phyloP scores from a whole-genome alignment of 2,113 vertebrate species.

The Sapajus apella region DNA sequence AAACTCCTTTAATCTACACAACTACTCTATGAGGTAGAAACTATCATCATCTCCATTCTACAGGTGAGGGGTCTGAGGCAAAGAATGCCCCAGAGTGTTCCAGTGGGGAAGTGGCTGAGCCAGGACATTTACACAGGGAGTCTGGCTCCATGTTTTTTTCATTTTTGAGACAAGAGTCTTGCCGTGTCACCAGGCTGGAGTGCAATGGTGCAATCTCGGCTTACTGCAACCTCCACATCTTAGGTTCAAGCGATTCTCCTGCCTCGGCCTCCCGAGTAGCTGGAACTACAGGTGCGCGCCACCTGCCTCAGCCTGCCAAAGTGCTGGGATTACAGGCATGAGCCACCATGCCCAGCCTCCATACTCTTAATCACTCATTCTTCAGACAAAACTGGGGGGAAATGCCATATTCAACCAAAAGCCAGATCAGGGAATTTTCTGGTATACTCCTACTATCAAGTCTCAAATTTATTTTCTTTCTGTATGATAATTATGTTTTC shows the following conservation, averaged over 20 bases:
- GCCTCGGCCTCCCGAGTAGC: no score
- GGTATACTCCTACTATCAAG: neutral
- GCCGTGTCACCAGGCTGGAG: no score
- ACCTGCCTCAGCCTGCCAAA: no score
- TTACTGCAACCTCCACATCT: no score
- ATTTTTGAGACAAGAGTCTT: no score
- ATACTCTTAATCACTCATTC: neutral
- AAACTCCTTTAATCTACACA: neutral
- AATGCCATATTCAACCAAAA: neutral
- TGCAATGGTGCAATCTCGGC: no score
- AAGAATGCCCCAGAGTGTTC: neutral
- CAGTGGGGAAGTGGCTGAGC: neutral
- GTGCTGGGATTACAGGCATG: no score
- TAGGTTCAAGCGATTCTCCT: no score
- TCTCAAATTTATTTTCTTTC: neutral
- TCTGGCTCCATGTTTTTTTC: neutral
- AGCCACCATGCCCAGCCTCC: neutral
- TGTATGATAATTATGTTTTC: neutral
- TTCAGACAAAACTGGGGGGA: neutral
- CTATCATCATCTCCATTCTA: neutral
- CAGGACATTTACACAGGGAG: neutral
- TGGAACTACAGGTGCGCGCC: no score
- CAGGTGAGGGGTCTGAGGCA: neutral
- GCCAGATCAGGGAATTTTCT: neutral
- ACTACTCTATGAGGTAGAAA: neutral